phyloP scores from a whole-genome alignment of 2,888 invertebrate species.

The Heliconius aoede region DNA sequence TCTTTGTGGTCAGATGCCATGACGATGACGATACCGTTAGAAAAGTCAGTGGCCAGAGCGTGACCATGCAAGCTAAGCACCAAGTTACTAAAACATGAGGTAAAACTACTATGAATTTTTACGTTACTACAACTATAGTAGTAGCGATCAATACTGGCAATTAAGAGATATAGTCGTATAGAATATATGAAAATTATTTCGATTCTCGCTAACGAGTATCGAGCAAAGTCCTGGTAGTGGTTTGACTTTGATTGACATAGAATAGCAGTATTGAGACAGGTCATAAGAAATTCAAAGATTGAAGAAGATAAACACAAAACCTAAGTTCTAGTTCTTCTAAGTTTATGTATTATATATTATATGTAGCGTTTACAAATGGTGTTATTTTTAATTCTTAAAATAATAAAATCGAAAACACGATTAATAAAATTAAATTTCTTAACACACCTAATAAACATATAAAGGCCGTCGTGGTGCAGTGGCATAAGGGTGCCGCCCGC shows the following conservation, averaged over 20 bases:
- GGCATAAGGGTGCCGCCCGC: no score
- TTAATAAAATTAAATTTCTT: no score
- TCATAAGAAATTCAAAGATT: slow-evolving; percentile 48
- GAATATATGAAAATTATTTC: background rate
- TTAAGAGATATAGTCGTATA: no score
- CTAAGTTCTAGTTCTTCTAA: no score
- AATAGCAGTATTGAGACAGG: slow-evolving; percentile 49
- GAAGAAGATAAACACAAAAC: slow-evolving; percentile 25
- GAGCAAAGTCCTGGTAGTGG: slow-evolving; percentile 26
- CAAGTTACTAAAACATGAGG: slow-evolving; percentile 24
- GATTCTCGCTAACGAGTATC: slow-evolving; percentile 10
- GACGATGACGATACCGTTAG: slow-evolving; percentile 68
- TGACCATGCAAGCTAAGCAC: slow-evolving; percentile 53
- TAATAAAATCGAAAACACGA: no score
- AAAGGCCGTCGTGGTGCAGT: no score
- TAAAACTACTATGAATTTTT: slow-evolving; percentile 2
- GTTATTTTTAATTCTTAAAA: no score
- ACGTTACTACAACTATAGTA: background rate
- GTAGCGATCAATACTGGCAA: background rate
- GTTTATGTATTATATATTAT: slow-evolving; percentile 22
- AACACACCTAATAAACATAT: no score
- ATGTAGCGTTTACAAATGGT: background rate
- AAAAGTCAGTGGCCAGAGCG: slow-evolving; percentile 71
- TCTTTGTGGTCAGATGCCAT: slow-evolving; percentile 53
- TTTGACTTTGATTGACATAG: slow-evolving; percentile 51